Percentiles rank a stretch among this genome's conserved stretches.
Evolutionary conservation across 2,888 invertebrate genomes (phyloP).

Genomic region (Tuta absoluta): DNA sequence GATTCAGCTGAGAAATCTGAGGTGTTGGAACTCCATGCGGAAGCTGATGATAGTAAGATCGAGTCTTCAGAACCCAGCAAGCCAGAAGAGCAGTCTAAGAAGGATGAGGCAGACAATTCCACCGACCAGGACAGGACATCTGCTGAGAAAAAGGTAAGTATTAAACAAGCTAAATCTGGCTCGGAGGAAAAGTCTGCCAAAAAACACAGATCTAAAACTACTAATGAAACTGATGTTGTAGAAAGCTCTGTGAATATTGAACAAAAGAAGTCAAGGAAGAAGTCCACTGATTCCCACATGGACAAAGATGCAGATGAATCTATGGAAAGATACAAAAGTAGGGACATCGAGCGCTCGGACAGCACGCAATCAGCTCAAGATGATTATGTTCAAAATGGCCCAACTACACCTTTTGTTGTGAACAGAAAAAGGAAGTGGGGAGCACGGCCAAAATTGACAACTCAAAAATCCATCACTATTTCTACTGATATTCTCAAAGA

Average conservation of each 20-base stretch:
- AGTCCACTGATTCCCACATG: conserved; percentile 44
- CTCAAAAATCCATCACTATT: conserved; percentile 85
- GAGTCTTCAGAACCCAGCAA: conserved; percentile 58
- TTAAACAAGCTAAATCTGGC: conserved; percentile 54
- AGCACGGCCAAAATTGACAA: conserved; percentile 72
- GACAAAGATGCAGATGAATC: conserved; percentile 39
- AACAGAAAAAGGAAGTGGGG: conserved; percentile 76
- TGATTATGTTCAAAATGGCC: conserved; percentile 57
- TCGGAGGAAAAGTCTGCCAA: conserved; percentile 53
- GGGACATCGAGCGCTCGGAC: conserved; percentile 45
- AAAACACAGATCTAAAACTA: conserved; percentile 50
- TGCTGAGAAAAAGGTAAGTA: conserved; percentile 66
- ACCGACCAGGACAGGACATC: conserved; percentile 43
- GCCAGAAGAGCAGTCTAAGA: conserved; percentile 42
- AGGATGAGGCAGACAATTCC: conserved; percentile 39
- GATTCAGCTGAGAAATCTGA: conserved; percentile 64
- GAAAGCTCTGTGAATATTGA: conserved; percentile 52
- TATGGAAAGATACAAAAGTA: conserved; percentile 37
- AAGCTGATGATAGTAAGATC: conserved; percentile 63
- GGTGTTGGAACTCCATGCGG: conserved; percentile 65
- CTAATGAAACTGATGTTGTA: conserved; percentile 73
- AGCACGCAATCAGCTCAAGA: conserved; percentile 49
- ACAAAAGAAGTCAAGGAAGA: conserved; percentile 41
- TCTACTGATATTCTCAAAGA: conserved; percentile 88
- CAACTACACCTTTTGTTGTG: conserved; percentile 53